A percentile compares a stretch with the other conserved stretches of the same genome.
phyloP scores from a whole-genome alignment of 2,888 invertebrate species.

The Sussaba pulchella region DNA sequence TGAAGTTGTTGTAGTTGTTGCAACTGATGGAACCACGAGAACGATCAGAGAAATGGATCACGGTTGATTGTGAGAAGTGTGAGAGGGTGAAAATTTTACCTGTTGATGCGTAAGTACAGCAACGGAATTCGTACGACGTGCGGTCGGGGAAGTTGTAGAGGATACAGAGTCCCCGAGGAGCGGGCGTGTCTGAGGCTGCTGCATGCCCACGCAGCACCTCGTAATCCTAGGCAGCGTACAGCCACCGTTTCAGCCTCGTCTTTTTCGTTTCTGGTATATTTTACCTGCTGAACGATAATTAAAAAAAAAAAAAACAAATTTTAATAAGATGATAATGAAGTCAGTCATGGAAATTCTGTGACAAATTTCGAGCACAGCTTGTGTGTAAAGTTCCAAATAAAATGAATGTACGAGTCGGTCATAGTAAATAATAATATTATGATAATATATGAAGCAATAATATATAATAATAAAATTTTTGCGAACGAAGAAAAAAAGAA shows the following conservation, averaged over 20 bases:
- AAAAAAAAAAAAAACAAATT: constrained; percentile 8
- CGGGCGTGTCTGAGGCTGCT: constrained; percentile 85
- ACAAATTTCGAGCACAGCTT: not conserved
- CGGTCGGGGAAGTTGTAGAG: constrained; percentile 84
- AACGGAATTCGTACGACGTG: constrained; percentile 82
- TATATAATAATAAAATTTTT: no score
- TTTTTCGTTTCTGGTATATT: constrained; percentile 55
- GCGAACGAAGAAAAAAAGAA: no score
- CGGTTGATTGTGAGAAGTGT: not conserved
- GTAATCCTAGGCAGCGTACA: constrained; percentile 83
- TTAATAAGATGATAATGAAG: no score
- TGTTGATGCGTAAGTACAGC: constrained; percentile 83
- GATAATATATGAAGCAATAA: no score
- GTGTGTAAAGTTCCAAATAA: no score
- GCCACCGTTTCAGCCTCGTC: constrained; percentile 81
- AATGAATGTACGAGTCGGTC: no score
- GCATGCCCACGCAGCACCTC: constrained; percentile 85
- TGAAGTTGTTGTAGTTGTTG: constrained; percentile 83
- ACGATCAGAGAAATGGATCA: not conserved
- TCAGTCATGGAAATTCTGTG: not conserved
- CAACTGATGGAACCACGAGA: constrained; percentile 73
- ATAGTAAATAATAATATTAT: no score
- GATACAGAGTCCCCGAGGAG: constrained; percentile 85
- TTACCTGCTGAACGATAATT: constrained; percentile 47
- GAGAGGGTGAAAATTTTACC: constrained; percentile 70